A percentile compares a stretch with the other conserved stretches of the same genome.
Conservation (phyloP, 2,797 vertebrate species). For the Adelosebastes latens region DNA sequence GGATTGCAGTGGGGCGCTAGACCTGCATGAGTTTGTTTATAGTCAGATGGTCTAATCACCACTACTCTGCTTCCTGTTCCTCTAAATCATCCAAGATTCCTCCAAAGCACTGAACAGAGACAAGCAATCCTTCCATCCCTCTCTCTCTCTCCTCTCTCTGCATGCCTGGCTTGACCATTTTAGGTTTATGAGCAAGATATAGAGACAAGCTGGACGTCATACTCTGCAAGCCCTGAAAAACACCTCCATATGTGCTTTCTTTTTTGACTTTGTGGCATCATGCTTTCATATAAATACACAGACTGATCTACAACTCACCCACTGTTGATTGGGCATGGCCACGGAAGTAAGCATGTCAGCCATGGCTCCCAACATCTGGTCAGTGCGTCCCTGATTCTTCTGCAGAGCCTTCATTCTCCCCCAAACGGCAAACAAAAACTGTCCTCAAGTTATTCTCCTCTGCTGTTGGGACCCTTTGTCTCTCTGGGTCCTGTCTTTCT, state of each 20-base stretch:
- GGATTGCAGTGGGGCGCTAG: conserved; percentile 22
- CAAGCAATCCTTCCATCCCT: conserved; percentile 23
- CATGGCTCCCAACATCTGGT: conserved; percentile 94
- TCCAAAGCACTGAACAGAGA: conserved; percentile 68
- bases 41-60: conserved; percentile 71
- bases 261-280: not conserved
- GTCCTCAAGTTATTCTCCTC: conserved; percentile 15
- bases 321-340: conserved; percentile 88
- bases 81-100: conserved; percentile 70
- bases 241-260: conserved; percentile 9
- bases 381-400: conserved; percentile 87
- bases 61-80: conserved; percentile 60
- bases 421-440: not conserved
- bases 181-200: conserved; percentile 39
- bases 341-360: conserved; percentile 91
- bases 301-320: conserved; percentile 83
- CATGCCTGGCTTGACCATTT: conserved; percentile 41
- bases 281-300: conserved; percentile 35
- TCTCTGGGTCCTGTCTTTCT: conserved; percentile 9
- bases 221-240: conserved; percentile 20
- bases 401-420: conserved; percentile 84
- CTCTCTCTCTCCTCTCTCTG: conserved; percentile 26
- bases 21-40: conserved; percentile 70
- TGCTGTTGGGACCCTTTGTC: conserved; percentile 14
- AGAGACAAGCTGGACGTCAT: conserved; percentile 10